Evolutionary conservation across 2,113 vertebrate species (phyloP).

Genomic region (Pseudorectes ferrugineus): DNA sequence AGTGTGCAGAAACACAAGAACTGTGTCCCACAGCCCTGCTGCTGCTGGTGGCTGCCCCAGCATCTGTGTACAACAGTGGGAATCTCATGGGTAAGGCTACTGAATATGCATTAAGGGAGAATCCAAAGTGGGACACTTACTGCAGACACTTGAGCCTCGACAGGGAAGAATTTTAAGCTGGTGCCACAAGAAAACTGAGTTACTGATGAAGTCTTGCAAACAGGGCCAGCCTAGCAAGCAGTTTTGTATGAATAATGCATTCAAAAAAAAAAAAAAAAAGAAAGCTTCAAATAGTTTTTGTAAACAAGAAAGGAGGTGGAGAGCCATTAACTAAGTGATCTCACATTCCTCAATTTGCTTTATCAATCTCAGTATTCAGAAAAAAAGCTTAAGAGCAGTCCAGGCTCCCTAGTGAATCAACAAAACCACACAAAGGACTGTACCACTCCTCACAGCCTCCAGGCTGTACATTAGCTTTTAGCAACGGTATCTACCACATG

Average conservation of each 20-base stretch:
- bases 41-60: neutral
- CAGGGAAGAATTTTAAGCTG: neutral
- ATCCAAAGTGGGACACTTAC: neutral
- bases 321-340: neutral
- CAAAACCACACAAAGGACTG: constrained; percentile 16
- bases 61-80: accelerated
- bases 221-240: neutral
- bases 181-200: neutral
- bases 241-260: neutral
- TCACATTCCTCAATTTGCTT: neutral
- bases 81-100: neutral
- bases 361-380: constrained; percentile 10
- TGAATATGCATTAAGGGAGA: neutral
- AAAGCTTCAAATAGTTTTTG: neutral
- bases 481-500: constrained; percentile 33
- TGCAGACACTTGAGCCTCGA: neutral
- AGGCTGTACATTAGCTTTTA: constrained; percentile 56
- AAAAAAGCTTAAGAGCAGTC: neutral
- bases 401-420: neutral
- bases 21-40: neutral
- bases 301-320: neutral
- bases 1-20: accelerated
- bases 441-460: constrained; percentile 8
- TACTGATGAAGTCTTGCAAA: neutral
- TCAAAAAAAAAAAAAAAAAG: neutral